These are phyloP conservation scores for Clunio marinus DNA, from an alignment of 2,888 invertebrate genomes.

Conservation along the genomic window DNA sequence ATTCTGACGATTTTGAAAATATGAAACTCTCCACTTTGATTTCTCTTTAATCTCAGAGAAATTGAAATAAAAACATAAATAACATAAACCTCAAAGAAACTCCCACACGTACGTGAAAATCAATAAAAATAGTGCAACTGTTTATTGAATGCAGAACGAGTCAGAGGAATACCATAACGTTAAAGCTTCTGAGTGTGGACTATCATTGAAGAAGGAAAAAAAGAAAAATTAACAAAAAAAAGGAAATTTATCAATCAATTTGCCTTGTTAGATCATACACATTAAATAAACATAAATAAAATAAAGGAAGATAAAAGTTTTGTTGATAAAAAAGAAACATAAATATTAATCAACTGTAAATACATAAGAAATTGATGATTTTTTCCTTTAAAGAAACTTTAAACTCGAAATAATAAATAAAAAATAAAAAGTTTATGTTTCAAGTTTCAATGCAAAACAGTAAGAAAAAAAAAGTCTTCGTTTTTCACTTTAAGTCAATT, in stretches of 20 bases:
- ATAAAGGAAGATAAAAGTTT: not conserved
- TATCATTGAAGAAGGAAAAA: constrained; percentile 15
- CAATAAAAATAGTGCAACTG: too few species aligned
- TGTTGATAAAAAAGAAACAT: constrained; percentile 2
- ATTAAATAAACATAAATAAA: constrained; percentile 20
- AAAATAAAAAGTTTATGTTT: not conserved
- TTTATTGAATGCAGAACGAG: too few species aligned
- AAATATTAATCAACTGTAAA: not conserved
- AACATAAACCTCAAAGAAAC: too few species aligned
- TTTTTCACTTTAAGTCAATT: not conserved
- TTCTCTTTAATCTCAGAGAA: too few species aligned
- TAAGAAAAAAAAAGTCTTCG: not conserved
- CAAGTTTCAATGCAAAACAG: not conserved
- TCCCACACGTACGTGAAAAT: too few species aligned
- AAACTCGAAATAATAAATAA: not conserved
- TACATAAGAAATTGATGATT: not conserved
- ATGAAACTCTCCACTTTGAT: too few species aligned
- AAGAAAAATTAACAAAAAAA: constrained; percentile 40
- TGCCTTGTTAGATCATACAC: constrained; percentile 45
- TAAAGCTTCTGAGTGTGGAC: constrained; percentile 20
- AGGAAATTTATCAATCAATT: constrained; percentile 46
- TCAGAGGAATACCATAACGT: not conserved
- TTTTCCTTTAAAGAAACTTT: not conserved
- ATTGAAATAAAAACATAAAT: too few species aligned
- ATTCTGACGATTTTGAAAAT: too few species aligned